These are phyloP conservation scores for Bembecia ichneumoniformis DNA, from an alignment of 2,888 invertebrate genomes.

Conservation along the genomic window DNA sequence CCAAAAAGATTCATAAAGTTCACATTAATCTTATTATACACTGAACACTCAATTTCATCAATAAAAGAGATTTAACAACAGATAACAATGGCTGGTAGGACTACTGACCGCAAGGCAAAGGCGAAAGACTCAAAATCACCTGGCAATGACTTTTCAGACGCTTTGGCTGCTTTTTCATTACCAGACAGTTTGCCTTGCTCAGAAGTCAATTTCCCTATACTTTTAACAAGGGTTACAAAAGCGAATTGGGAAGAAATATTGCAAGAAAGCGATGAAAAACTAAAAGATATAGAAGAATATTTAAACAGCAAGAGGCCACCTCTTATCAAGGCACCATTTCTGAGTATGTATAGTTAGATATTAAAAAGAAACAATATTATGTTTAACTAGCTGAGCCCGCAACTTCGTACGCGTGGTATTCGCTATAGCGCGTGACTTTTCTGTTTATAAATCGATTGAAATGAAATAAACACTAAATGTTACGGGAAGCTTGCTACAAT, in stretches of 20 bases:
- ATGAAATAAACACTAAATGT: no score
- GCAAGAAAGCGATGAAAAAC: slow-evolving; percentile 32
- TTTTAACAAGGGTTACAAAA: slow-evolving; percentile 23
- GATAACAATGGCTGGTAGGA: slow-evolving; percentile 36
- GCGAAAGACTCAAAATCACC: slow-evolving; percentile 28
- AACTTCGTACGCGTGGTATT: no score
- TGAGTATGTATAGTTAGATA: slow-evolving; percentile 27
- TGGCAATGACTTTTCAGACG: slow-evolving; percentile 24
- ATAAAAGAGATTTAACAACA: no score
- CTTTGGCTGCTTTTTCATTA: slow-evolving; percentile 36
- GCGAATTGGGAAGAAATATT: slow-evolving; percentile 49
- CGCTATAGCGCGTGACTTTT: no score
- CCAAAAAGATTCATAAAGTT: no score
- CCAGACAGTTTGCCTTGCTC: slow-evolving; percentile 56
- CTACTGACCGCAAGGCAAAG: slow-evolving; percentile 44
- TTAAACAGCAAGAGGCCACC: slow-evolving; percentile 27
- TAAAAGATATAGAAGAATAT: slow-evolving; percentile 36
- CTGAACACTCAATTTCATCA: no score
- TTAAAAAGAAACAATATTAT: no score
- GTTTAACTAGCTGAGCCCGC: no score
- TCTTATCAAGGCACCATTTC: slow-evolving; percentile 34
- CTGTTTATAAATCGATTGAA: no score
- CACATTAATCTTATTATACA: no score
- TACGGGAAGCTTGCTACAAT: no score
- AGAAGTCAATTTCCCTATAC: slow-evolving; percentile 47